Evolutionary conservation across 2,113 vertebrate species (phyloP).

Genomic region (Hoplias malabaricus): DNA sequence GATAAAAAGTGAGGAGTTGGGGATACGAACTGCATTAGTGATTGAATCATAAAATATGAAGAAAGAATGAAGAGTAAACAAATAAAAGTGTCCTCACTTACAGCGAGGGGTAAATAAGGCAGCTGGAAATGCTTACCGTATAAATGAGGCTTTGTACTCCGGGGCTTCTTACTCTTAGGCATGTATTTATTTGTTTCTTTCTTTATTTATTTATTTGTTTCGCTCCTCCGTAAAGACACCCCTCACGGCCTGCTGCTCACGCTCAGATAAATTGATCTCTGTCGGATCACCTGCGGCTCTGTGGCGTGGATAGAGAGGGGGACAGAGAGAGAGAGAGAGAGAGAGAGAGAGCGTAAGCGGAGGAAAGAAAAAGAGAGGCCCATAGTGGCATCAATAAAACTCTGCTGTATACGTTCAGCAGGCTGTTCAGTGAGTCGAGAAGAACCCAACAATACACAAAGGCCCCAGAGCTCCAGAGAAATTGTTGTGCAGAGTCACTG

Average conservation of each 20-base stretch:
- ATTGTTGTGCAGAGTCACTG: slow-evolving; percentile 78
- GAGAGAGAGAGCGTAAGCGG: slow-evolving; percentile 14
- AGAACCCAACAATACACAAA: slow-evolving; percentile 73
- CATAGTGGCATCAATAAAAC: slow-evolving; percentile 72
- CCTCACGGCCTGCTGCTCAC: slow-evolving; percentile 58
- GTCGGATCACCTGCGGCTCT: slow-evolving; percentile 59
- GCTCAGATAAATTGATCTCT: slow-evolving; percentile 66
- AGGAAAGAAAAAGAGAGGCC: slow-evolving; percentile 46
- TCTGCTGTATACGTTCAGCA: slow-evolving; percentile 61
- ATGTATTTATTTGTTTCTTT: slow-evolving; percentile 15
- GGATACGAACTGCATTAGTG: background rate
- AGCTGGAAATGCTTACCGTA: slow-evolving; percentile 12
- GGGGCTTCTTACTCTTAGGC: slow-evolving; percentile 24
- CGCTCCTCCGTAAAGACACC: slow-evolving; percentile 35
- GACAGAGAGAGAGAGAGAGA: slow-evolving; percentile 5
- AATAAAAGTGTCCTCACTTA: slow-evolving; percentile 12
- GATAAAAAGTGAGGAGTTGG: background rate
- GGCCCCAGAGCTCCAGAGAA: slow-evolving; percentile 74
- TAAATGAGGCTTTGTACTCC: slow-evolving; percentile 27
- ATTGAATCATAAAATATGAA: background rate
- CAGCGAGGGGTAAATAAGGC: background rate
- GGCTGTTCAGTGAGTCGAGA: slow-evolving; percentile 72
- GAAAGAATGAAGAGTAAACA: background rate
- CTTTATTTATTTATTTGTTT: slow-evolving; percentile 41
- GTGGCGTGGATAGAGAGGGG: slow-evolving; percentile 36